Evolutionary conservation across 2,888 invertebrate species (phyloP).

Genomic region (Hymenopus coronatus): DNA sequence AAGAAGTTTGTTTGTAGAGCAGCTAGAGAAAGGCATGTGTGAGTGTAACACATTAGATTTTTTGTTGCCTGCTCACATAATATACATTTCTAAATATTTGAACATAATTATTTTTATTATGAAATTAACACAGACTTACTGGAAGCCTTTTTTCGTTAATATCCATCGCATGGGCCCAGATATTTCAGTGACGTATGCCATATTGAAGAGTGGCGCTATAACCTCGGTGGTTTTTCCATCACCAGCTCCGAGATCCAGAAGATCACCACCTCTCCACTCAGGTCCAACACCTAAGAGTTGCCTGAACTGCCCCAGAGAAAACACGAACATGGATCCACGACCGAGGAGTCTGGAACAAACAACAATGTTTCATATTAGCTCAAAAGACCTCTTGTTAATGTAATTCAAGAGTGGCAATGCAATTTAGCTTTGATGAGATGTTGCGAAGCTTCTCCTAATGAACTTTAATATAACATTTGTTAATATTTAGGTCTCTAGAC

Average conservation of each 20-base stretch:
- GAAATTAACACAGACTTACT: slow-evolving; percentile 53
- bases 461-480: too few relatives aligned
- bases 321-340: slow-evolving; percentile 95
- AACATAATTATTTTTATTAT: too few relatives aligned
- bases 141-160: slow-evolving; percentile 71
- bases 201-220: slow-evolving; percentile 69
- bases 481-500: too few relatives aligned
- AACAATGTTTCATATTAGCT: background rate
- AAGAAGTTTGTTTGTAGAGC: too few relatives aligned
- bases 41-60: too few relatives aligned
- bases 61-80: too few relatives aligned
- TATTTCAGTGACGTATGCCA: slow-evolving; percentile 86
- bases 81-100: too few relatives aligned
- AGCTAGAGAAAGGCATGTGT: too few relatives aligned
- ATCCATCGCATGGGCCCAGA: slow-evolving; percentile 84
- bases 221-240: slow-evolving; percentile 90
- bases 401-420: too few relatives aligned
- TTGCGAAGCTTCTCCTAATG: too few relatives aligned
- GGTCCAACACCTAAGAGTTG: slow-evolving; percentile 53
- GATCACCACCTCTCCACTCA: slow-evolving; percentile 38
- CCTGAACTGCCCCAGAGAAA: slow-evolving; percentile 79
- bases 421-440: too few relatives aligned
- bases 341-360: slow-evolving; percentile 64
- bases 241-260: slow-evolving; percentile 91
- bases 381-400: too few relatives aligned